Base-by-base conservation (phyloP, 2,113 vertebrate species). In the Columba livia region DNA sequence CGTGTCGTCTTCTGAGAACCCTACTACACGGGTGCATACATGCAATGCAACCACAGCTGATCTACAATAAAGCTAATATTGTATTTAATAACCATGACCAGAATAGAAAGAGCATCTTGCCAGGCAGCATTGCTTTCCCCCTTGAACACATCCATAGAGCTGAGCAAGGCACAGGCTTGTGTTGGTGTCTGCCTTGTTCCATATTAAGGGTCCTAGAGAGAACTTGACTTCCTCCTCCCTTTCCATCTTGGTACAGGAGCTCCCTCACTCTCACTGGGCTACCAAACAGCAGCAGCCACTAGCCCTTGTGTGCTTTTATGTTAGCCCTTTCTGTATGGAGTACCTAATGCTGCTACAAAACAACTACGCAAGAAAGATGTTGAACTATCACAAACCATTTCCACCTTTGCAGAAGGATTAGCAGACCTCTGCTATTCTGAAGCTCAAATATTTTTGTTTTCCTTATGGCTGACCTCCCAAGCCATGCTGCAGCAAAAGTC, bases 141-240 rank as follows among this genome's bases (percentile, higher is more conserved):
- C 54, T 36, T 31, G 65, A 66, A 61, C 20, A 26, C 2, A 0
- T n/a, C 21, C n/a, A 6, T 4, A 24, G 31, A 54, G 32, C 50
- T 65, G 60, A 48, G 56, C 32, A 58, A 85, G 64, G 40, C 66
- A 51, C 0, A 0, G 66, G 9, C 40, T 11, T 2, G 10, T 28
- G 24, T 15, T 2, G 0, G n/a, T 38, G 51, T 21, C 40, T 70
- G 51, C 62, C 47, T 34, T 44, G 11, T 13, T 67, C n/a, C 54
- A 1, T 10, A 12, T 38, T 50, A 10, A 5, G 21, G 18, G 4
- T 14, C 2, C 0, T 12, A 32, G 38, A 54, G 38, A 26, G 38
- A 6, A 47, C 23, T 62, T 32, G 10, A 28, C 58, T 77, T 26
- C 38, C n/a, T 77, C 42, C 15, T 71, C 9, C 18, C n/a, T 38